These are phyloP conservation scores for Pangasius krempfi DNA, from an alignment of 2,797 vertebrate species.

Conservation along the genomic window DNA sequence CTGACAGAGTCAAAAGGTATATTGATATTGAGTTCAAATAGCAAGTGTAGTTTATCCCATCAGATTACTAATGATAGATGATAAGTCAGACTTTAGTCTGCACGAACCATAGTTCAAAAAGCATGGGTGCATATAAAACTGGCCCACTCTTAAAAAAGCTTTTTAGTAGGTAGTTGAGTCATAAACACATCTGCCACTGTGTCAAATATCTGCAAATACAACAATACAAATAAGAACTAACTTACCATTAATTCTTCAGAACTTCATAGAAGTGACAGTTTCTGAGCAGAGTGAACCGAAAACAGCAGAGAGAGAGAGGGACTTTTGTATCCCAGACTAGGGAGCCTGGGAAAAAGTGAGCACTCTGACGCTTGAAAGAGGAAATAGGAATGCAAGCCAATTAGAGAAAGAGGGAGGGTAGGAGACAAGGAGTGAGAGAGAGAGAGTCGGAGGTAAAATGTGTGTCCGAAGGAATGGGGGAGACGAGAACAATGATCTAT, in stretches of 20 bases:
- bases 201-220: neutral
- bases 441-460: constrained; percentile 19
- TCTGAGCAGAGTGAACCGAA: constrained; percentile 44
- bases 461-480: constrained; percentile 59
- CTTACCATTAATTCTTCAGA: constrained; percentile 43
- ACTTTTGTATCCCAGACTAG: constrained; percentile 51
- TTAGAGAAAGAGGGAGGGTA: constrained; percentile 50
- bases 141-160: neutral
- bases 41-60: neutral
- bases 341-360: constrained; percentile 66
- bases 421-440: neutral
- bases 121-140: neutral
- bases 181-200: neutral
- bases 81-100: neutral
- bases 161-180: too few relatives aligned
- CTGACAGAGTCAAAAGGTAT: neutral
- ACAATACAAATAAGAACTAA: constrained; percentile 31
- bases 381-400: constrained; percentile 72
- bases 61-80: neutral
- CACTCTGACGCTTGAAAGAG: constrained; percentile 60
- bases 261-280: constrained; percentile 26
- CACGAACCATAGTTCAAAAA: neutral
- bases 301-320: constrained; percentile 21
- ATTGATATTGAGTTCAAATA: neutral
- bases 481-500: constrained; percentile 30